Conservation (phyloP, 53 echinoderm and acorn worm genomes). For the Temnopleurus reevesii region DNA sequence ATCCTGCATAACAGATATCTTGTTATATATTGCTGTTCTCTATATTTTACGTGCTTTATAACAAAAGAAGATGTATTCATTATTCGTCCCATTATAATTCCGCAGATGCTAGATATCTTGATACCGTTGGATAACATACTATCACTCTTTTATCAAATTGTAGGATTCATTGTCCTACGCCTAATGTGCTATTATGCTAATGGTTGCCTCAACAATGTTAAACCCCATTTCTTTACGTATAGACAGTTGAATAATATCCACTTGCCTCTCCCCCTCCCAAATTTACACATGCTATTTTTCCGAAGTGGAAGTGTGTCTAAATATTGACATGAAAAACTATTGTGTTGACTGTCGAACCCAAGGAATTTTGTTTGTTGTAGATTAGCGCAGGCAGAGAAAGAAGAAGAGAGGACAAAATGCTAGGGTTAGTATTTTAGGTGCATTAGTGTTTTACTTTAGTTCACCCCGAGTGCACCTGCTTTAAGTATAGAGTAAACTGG, state of each 20-base stretch:
- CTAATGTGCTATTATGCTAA: too few species aligned
- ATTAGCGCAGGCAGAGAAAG: background rate
- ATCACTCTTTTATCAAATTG: too few species aligned
- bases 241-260: background rate
- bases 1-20: too few species aligned
- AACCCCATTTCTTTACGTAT: too few species aligned
- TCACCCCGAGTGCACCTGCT: background rate
- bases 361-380: constrained; percentile 53
- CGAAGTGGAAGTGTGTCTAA: constrained; percentile 44
- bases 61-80: too few species aligned
- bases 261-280: constrained; percentile 2
- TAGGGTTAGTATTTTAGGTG: constrained; percentile 11
- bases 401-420: background rate
- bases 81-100: too few species aligned
- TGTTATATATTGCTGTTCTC: too few species aligned
- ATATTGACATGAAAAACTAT: constrained; percentile 42
- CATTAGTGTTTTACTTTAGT: background rate
- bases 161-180: too few species aligned
- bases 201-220: too few species aligned
- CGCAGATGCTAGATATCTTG: too few species aligned
- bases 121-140: too few species aligned
- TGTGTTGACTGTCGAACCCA: constrained; percentile 14
- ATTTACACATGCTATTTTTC: constrained; percentile 31
- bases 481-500: background rate
- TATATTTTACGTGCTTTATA: too few species aligned